These are phyloP conservation scores for Steatornis caripensis DNA, from an alignment of 2,113 vertebrate genomes.

Conservation along the genomic window DNA sequence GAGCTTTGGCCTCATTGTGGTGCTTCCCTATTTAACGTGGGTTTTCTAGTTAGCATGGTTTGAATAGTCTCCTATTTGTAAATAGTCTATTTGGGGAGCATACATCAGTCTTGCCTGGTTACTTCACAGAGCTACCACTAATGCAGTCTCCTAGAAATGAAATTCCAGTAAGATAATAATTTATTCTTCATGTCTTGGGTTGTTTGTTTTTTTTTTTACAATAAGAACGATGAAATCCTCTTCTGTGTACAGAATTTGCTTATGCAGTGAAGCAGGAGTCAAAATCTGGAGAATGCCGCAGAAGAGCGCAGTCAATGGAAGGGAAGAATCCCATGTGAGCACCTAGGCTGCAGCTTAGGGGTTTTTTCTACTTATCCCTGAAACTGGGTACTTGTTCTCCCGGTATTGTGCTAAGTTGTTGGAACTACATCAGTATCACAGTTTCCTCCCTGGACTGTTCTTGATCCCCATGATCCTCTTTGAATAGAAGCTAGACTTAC, in stretches of 20 bases:
- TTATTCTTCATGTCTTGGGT: background rate
- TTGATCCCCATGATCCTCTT: background rate
- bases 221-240: background rate
- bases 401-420: background rate
- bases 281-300: background rate
- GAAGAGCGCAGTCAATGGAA: background rate
- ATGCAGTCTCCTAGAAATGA: background rate
- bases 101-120: slow-evolving; percentile 9
- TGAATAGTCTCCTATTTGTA: slow-evolving; percentile 54
- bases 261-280: fast-evolving
- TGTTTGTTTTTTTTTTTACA: background rate
- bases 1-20: slow-evolving; percentile 32
- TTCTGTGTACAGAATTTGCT: background rate
- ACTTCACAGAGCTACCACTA: background rate
- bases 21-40: background rate
- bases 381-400: background rate
- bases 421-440: background rate
- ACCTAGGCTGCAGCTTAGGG: background rate
- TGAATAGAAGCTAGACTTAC: background rate
- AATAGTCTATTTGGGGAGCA: slow-evolving; percentile 36
- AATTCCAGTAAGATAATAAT: background rate
- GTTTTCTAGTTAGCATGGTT: slow-evolving; percentile 20
- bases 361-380: background rate
- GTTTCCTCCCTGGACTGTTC: background rate
- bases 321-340: background rate